These are phyloP conservation scores for Diabrotica balteata DNA, from an alignment of 2,888 invertebrate species.

Conservation along the genomic window DNA sequence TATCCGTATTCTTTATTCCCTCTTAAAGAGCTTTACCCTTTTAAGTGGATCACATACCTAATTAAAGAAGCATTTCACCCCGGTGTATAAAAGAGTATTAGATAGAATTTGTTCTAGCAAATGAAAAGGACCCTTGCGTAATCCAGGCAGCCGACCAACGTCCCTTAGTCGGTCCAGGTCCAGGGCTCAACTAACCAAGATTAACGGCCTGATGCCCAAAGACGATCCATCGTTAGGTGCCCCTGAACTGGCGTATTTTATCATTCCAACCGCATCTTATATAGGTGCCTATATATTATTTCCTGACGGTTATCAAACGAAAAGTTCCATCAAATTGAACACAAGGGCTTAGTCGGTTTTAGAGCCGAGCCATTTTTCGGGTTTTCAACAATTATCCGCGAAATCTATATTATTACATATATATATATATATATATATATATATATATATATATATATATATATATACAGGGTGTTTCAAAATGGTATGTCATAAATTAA, in stretches of 20 bases:
- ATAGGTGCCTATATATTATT: constrained; percentile 23
- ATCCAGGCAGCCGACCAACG: constrained; percentile 8
- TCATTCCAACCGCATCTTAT: constrained; percentile 27
- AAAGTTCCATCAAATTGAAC: constrained; percentile 24
- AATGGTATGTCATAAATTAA: too few species aligned
- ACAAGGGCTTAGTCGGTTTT: constrained; percentile 5
- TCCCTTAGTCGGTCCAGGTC: constrained; percentile 6
- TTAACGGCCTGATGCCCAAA: constrained; percentile 12
- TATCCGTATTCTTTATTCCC: not conserved
- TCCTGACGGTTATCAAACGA: constrained; percentile 24
- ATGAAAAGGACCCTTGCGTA: constrained; percentile 18
- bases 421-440: too few species aligned
- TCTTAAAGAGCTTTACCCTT: constrained; percentile 3
- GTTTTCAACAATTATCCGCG: not conserved
- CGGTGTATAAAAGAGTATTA: constrained; percentile 25
- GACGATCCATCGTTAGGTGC: constrained; percentile 11
- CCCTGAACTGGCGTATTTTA: constrained; percentile 15
- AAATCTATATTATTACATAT: too few species aligned
- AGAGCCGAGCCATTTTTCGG: not conserved
- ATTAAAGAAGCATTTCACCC: constrained; percentile 16
- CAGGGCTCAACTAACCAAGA: constrained; percentile 13
- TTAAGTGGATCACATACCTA: constrained; percentile 15
- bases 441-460: too few species aligned
- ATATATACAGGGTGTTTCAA: too few species aligned
- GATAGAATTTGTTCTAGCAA: constrained; percentile 18